These are phyloP conservation scores for Procambarus clarkii DNA, from an alignment of 1,140 invertebrate species.

Conservation along the genomic window DNA sequence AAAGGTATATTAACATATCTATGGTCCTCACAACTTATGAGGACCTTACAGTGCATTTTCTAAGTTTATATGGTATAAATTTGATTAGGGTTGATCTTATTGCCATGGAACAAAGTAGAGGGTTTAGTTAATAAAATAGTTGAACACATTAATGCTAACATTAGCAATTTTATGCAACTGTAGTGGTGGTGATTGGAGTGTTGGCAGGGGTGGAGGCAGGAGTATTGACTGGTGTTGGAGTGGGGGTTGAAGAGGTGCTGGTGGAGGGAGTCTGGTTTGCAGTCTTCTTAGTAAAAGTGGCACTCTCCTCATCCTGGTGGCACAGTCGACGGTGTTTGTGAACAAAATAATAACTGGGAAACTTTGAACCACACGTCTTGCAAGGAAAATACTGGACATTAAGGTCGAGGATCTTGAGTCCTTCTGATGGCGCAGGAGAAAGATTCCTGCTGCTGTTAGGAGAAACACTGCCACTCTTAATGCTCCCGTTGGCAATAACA, in stretches of 20 bases:
- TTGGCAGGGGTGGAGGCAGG: background rate
- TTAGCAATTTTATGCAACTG: too few species aligned
- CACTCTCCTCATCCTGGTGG: conserved; percentile 77
- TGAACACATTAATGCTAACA: too few species aligned
- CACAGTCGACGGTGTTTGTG: conserved; percentile 92
- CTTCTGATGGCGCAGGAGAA: conserved; percentile 75
- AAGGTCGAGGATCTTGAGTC: conserved; percentile 82
- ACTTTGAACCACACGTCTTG: conserved; percentile 93
- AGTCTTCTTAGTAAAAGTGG: background rate
- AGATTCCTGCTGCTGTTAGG: conserved; percentile 25
- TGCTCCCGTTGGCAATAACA: background rate
- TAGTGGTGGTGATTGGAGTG: conserved; percentile 9
- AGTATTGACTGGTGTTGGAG: background rate
- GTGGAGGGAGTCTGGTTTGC: background rate
- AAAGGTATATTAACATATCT: too few species aligned
- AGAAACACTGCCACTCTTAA: conserved; percentile 32
- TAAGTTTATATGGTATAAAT: too few species aligned
- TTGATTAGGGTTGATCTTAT: background rate
- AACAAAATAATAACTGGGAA: conserved; percentile 94
- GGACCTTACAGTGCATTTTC: too few species aligned
- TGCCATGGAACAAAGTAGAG: background rate
- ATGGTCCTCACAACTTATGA: too few species aligned
- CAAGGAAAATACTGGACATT: conserved; percentile 94
- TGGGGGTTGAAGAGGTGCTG: background rate
- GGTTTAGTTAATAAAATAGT: too few species aligned